phyloP scores from a whole-genome alignment of 2,797 vertebrate species.

The Cossypha dichroa region DNA sequence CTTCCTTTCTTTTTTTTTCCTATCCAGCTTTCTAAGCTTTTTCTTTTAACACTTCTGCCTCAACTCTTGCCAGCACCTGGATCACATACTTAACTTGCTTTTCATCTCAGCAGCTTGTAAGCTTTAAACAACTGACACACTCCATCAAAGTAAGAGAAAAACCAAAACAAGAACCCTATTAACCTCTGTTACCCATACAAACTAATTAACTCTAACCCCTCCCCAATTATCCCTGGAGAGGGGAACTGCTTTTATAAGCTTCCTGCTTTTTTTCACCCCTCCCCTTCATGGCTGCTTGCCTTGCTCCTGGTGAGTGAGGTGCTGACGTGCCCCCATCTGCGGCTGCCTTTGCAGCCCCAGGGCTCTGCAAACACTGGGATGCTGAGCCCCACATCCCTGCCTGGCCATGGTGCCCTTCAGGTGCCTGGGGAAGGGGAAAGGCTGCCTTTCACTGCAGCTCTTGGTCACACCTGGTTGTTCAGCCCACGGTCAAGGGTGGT shows the following conservation, averaged over 20 bases:
- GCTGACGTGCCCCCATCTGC: neutral
- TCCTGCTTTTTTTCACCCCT: neutral
- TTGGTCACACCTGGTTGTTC: slow-evolving; percentile 74
- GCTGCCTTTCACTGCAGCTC: neutral
- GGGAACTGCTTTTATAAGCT: slow-evolving; percentile 12
- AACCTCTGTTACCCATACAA: slow-evolving; percentile 48
- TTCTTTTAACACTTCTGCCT: slow-evolving; percentile 17
- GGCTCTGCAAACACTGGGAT: neutral
- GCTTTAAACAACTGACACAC: slow-evolving; percentile 58
- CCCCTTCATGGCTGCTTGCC: neutral
- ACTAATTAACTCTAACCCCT: slow-evolving; percentile 53
- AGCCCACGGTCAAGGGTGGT: slow-evolving; percentile 67
- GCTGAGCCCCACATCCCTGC: neutral
- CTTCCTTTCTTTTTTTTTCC: neutral
- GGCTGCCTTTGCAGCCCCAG: neutral
- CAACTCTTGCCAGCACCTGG: slow-evolving; percentile 33
- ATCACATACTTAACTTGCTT: slow-evolving; percentile 52
- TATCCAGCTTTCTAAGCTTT: neutral
- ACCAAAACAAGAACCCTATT: slow-evolving; percentile 66
- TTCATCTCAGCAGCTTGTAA: slow-evolving; percentile 68
- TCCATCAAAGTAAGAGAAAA: slow-evolving; percentile 55
- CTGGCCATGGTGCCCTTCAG: neutral
- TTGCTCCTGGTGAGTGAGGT: neutral
- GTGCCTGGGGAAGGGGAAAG: neutral
- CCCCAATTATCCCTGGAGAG: slow-evolving; percentile 36